phyloP scores from a whole-genome alignment of 2,797 vertebrate species.

The Channa striata region DNA sequence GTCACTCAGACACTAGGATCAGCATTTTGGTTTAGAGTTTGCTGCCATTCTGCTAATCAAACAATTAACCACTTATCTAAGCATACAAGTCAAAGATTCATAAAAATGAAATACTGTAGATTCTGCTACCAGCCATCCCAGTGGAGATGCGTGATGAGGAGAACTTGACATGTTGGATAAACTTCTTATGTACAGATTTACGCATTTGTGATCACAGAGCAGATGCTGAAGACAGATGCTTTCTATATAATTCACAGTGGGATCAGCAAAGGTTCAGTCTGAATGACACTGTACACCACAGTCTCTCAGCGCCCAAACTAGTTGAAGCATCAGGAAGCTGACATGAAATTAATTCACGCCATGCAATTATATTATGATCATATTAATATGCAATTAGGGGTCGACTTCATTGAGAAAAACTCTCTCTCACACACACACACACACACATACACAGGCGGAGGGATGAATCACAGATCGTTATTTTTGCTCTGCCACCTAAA shows the following conservation, averaged over 20 bases:
- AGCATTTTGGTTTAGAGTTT: not conserved
- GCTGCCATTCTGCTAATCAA: not conserved
- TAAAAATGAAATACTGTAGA: not conserved
- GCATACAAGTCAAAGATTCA: not conserved
- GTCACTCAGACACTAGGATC: not conserved
- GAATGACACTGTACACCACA: constrained; percentile 52
- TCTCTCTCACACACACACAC: not conserved
- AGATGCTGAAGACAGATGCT: constrained; percentile 73
- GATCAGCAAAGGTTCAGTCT: constrained; percentile 65
- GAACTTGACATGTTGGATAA: constrained; percentile 46
- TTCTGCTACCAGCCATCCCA: not conserved
- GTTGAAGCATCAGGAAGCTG: constrained; percentile 45
- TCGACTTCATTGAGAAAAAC: constrained; percentile 39
- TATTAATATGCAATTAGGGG: constrained; percentile 33
- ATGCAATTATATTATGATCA: constrained; percentile 18
- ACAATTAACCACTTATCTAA: not conserved
- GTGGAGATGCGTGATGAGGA: not conserved
- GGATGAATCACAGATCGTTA: not conserved
- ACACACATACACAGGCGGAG: not conserved
- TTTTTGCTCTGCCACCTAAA: not conserved
- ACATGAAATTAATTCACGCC: constrained; percentile 41
- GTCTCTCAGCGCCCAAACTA: constrained; percentile 26
- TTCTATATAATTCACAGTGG: constrained; percentile 50
- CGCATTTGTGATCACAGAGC: constrained; percentile 59
- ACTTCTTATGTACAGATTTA: constrained; percentile 67